Base-by-base conservation (phyloP, 2,797 vertebrate species). In the Chiroxiphia lanceolata region DNA sequence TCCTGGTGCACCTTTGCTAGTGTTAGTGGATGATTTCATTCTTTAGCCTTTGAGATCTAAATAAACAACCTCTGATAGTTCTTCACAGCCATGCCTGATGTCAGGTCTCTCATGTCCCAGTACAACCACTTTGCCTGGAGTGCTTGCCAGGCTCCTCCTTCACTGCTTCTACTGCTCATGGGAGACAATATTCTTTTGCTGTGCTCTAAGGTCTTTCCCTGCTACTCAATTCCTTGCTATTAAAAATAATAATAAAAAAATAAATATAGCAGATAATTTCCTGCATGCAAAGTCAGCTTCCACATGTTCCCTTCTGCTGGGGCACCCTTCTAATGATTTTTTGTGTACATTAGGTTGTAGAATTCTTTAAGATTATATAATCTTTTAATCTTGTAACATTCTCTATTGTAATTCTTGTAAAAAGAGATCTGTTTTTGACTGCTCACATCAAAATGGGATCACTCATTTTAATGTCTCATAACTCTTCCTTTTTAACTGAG, bases 401-500 rank as follows among this genome's bases (percentile, higher is more conserved):
- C 13, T 89, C 14, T 51, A 25, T 76, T 33, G 21, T 21, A 31
- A 85, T 67, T 70, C 44, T 67, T 71, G 29, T 74, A 81, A 68
- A 87, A 82, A 86, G 34, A 79, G 18, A 56, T 70, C 13, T 69
- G 76, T 27, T 79, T 75, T 83, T 82, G 36, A 70, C 25, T 92
- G 80, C 84, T 95, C 36, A 74, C 85, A n/a, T n/a, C n/a, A n/a
- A n/a, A 90, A 87, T 16, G 40, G 48, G 67, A 71, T 94, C 89
- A 94, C 84, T 60, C 53, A 89, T 60, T 96, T 97, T 96, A 93
- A 68, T 89, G 40, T 95, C 86, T 95, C 92, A 94, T 94, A 95
- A 94, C 84, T 89, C 69, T 95, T 93, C 77, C 72, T 88, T 95
- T 85, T 84, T 92, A 94, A 96, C 71, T 50, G 80, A 94, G 96